Evolutionary conservation across 1,140 invertebrate genomes (phyloP).

Genomic region (Rhyacophila brunnea): DNA sequence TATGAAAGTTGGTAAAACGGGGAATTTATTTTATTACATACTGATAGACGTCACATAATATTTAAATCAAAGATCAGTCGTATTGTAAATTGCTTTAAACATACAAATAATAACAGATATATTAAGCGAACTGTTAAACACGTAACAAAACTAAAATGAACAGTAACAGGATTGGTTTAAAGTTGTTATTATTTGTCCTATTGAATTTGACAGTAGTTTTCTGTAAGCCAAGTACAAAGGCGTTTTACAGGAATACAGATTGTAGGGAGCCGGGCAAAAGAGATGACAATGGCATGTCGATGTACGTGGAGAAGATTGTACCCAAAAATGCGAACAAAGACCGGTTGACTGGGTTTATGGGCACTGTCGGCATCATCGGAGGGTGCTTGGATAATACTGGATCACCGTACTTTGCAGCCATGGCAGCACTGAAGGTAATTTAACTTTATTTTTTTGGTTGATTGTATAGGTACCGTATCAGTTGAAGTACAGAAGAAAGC

Average conservation of each 20-base stretch:
- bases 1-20: no score
- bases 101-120: no score
- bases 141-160: background rate
- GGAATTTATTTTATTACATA: no score
- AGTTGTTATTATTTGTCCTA: background rate
- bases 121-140: no score
- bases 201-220: background rate
- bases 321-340: background rate
- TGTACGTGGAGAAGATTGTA: background rate
- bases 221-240: background rate
- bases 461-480: no score
- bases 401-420: slow-evolving; percentile 19
- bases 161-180: background rate
- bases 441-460: no score
- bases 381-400: slow-evolving; percentile 1
- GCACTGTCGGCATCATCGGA: slow-evolving; percentile 18
- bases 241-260: background rate
- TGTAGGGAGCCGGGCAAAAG: background rate
- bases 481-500: no score
- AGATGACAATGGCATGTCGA: slow-evolving; percentile 6
- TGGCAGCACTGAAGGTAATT: slow-evolving; percentile 18
- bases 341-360: slow-evolving; percentile 15
- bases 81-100: no score
- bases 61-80: no score
- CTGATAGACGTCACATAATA: no score